Base-by-base conservation (phyloP, 1,140 invertebrate genomes). In the Druon quercuslanigerum region DNA sequence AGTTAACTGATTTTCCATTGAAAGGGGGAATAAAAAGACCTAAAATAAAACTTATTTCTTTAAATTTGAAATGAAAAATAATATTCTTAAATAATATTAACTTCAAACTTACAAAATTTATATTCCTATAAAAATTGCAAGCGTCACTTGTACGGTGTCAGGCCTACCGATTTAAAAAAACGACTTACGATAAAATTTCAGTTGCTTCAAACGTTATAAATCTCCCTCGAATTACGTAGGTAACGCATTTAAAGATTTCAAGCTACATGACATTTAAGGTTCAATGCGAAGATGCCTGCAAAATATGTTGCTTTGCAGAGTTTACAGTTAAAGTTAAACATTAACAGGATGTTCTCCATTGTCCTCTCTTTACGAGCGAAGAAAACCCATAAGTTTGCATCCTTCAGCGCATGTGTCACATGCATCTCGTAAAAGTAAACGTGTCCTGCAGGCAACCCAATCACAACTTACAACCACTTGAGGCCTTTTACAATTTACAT, bases 391-490 rank as follows among this genome's bases (percentile, higher is more conserved):
- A 40, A 66, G 60, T 14, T 66, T 66, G 13, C 40, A 66, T 40
- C 60, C 60, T 66, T 66, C 33, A 66, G 60, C 33, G 60, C 60
- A 66, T 66, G 14, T 66, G 60, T 66, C 60, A 33, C 60, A 66
- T 33, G 20, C 20, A 25, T 60, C 19, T 60, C 57, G 25, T 60
- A 60, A 60, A 57, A 57, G 56, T 57, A 57, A 60, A 60, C 14
- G 19, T 60, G 57, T 56, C 20, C 12, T 12, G 20, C 20, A 60
- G 20, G 33, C 25, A 33, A 13, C 20, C 12, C 16, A 13, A 66
- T 66, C 40, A 46, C 40, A 46, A 46, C 40, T 46, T 40, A 14
- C 25, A 66, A 8, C 13, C 13, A 66, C 60, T 40, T n/a, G 60
- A 66, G 13, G n/a, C n/a, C 25, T 66, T 66, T 66, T 66, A 66